Percentiles rank a stretch among this genome's conserved stretches.
Conservation (phyloP, 2,888 invertebrate genomes). For the Norana najaformis region DNA sequence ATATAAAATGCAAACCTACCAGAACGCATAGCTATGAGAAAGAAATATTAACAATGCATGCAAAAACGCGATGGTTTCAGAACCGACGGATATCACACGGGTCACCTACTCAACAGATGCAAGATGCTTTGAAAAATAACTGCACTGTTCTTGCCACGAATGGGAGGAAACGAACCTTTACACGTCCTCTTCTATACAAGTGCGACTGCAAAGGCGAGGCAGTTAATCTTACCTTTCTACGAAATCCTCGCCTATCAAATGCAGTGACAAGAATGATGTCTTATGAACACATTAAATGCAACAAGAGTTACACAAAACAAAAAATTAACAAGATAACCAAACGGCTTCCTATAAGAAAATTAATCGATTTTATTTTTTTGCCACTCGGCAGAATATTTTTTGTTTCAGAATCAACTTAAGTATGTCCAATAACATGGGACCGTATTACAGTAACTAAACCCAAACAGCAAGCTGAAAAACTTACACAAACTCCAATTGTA, state of each 20-base stretch:
- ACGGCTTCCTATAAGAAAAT: background rate
- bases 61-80: background rate
- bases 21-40: background rate
- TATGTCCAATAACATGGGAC: too few relatives aligned
- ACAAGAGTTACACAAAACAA: background rate
- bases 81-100: slow-evolving; percentile 4
- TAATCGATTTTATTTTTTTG: background rate
- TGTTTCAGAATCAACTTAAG: too few relatives aligned
- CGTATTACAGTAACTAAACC: too few relatives aligned
- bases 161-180: too few relatives aligned
- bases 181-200: too few relatives aligned
- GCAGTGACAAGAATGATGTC: background rate
- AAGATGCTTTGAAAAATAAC: background rate
- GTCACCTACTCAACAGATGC: background rate
- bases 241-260: background rate
- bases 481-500: background rate
- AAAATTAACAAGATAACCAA: background rate
- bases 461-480: background rate
- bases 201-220: background rate
- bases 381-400: background rate
- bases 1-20: background rate
- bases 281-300: background rate
- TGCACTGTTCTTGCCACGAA: background rate
- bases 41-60: background rate
- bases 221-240: background rate